Base-by-base conservation (phyloP, 1,140 invertebrate genomes). In the Drosophila kanapiae region DNA sequence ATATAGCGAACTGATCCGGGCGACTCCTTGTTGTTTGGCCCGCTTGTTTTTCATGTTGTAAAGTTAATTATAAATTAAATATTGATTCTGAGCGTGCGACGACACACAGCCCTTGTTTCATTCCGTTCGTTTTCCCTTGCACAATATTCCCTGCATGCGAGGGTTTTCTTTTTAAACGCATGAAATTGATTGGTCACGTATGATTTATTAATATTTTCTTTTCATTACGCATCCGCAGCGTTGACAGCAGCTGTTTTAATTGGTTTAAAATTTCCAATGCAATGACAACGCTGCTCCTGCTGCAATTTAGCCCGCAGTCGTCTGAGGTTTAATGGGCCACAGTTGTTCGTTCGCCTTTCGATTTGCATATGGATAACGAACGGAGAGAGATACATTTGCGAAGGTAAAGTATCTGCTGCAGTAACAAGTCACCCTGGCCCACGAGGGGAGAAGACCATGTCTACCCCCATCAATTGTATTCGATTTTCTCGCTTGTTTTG, bases 21-120 rank as follows among this genome's bases (percentile, higher is more conserved):
- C 38, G 43, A 71, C 60, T 71, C 57, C 70, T 75, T 48, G 69
- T 67, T 71, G 82, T 83, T 78, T 83, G 82, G 62, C 70, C 43
- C 61, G 74, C 82, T 83, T 90, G 85, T 90, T 90, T 90, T 91
- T 65, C 82, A 90, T 90, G 85, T 77, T 90, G 85, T 90, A 90
- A 90, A 90, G 85, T 90, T 90, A 90, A 90, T 90, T 90, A 90
- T 90, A 90, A 90, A 90, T 90, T 90, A 90, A 90, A 90, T 90
- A 90, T 90, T 90, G 85, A 90, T 91, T 85, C 86, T 90, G 70
- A 31, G 67, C 68, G 54, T 74, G 86, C 43, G 51, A 59, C 42
- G 31, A n/a, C 27, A 3, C 14, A 16, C 16, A 54, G 33, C 51
- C 47, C 76, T 70, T 69, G 35, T 38, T 56, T n/a, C n/a, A 56